Evolutionary conservation across 2,888 invertebrate species (phyloP), one percentile per base, ranked within the genome.

Genomic region (Polymixis lichenea): DNA sequence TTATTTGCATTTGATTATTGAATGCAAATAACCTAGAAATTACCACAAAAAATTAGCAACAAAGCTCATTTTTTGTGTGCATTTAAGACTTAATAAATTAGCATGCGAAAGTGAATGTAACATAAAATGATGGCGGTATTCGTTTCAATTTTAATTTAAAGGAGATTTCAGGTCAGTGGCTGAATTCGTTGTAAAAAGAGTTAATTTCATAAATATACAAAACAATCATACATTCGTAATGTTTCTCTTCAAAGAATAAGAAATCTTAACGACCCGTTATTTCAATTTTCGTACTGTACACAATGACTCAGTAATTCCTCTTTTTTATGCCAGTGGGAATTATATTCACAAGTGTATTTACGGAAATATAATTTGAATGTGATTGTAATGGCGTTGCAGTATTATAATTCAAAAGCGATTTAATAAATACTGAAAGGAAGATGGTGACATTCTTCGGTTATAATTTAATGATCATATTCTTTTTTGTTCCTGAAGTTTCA

Each of bases 321-420:
- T n/a, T 88, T 86, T 87, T 88, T 86, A 78, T 77, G 49, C n/a
- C 61, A 72, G 73, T 60, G 60, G 32, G 55, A 86, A 88, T 86
- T 84, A 84, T 71, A 77, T 69, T 75, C 72, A 77, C 71, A 56
- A 75, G 67, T 67, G 74, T 77, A 81, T 77, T 79, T 74, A 62
- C 66, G 62, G 43, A 78, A 75, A 77, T 73, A 58, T 75, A 71
- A 82, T 85, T 85, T 77, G 56, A 72, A 66, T 72, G 53, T 43
- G 56, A 73, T 86, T 82, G 83, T 82, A 66, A 82, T 69, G 67
- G 25, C 7, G 32, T 72, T 49, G 58, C 51, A 43, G 25, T 53
- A 71, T 74, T 82, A 75, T 60, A 64, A 69, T 64, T 55, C 43
- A 55, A 56, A 9, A 22, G 58, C 5, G 58, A 66, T 58, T 68